phyloP scores from a whole-genome alignment of 2,888 invertebrate genomes.

The Leptothorax acervorum region DNA sequence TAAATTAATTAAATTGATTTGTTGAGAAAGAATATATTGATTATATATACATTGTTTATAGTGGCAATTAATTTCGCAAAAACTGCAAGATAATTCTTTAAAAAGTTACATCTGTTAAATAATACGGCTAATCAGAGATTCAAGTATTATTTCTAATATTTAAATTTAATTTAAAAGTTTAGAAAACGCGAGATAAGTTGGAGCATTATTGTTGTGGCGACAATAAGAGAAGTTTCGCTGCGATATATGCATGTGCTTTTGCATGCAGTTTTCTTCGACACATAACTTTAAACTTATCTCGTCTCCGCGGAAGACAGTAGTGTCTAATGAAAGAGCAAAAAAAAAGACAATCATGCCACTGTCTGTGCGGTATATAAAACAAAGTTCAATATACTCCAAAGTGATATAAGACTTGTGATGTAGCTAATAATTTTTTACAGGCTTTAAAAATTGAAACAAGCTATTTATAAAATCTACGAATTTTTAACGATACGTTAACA shows the following conservation, averaged over 20 bases:
- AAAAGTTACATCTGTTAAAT: not conserved
- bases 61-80: not conserved
- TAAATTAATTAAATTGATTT: not conserved
- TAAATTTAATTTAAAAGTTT: conserved; percentile 3
- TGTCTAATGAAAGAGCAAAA: conserved; percentile 10
- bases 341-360: conserved; percentile 7
- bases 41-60: not conserved
- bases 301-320: conserved; percentile 8
- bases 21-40: not conserved
- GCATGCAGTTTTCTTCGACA: conserved; percentile 1
- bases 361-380: not conserved
- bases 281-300: conserved; percentile 22
- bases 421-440: not conserved
- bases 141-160: not conserved
- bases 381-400: not conserved
- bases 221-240: not conserved
- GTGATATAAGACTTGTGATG: not conserved
- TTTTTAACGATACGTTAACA: not conserved
- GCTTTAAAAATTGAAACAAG: not conserved
- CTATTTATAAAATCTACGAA: not conserved
- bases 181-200: not conserved
- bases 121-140: not conserved
- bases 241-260: not conserved
- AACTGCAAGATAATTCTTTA: not conserved
- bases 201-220: not conserved